Base-by-base conservation (phyloP, 1,140 invertebrate genomes). In the Chelonus insularis region DNA sequence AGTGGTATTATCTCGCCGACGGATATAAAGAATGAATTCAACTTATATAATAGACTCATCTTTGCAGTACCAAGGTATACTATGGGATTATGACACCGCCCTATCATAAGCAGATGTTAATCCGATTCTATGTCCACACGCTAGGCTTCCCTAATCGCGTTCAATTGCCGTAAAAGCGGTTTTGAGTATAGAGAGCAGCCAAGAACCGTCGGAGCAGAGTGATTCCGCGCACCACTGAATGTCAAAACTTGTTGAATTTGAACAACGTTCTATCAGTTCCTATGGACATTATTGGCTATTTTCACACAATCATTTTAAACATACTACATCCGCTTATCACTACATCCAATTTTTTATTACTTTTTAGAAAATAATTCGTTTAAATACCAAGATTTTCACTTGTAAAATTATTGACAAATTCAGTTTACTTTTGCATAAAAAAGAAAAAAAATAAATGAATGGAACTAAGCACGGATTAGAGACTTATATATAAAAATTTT, bases 31-130 rank as follows among this genome's bases (percentile, higher is more conserved):
- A 16, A 57, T 37, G 57, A 20, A 34, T 50, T 64, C 60, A 67
- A 63, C 62, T 63, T 64, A 68, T 57, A 41, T 55, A 54, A 52
- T 52, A 60, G 41, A 25, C 41, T 43, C 36, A 58, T 57, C 64
- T 62, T 67, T 62, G 55, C 56, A 36, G 65, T 59, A 34, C 41
- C 23, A 14, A 58, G 43, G 63, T 62, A 65, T 29, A 29, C 69
- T 72, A 52, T 68, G 64, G 69, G 72, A 78, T 79, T 78, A 78
- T 76, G 73, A 76, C 72, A 65, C 73, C 55, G 41, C 57, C 63
- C 70, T 76, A 74, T 78, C 75, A 77, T 77, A 78, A 78, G 76
- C 77, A 79, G 77, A 78, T 78, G 76, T 68, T 70, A 68, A 76
- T 77, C 69, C 72, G 68, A 77, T 76, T 62, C 45, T 66, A 59